Evolutionary conservation across 2,113 vertebrate species (phyloP), one percentile per base, ranked within the genome.

Genomic region (Cynopterus brachyotis): DNA sequence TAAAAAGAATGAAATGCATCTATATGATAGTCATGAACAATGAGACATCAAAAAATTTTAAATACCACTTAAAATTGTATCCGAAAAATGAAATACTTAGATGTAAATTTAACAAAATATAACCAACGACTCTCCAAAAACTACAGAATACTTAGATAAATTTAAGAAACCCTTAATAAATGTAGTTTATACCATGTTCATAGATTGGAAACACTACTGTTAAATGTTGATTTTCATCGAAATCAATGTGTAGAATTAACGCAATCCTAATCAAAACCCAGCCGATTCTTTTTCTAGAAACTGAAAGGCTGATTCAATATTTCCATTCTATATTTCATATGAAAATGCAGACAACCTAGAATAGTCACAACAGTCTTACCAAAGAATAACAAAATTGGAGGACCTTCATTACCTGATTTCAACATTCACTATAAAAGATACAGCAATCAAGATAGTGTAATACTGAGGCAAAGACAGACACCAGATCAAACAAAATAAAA

Each of bases 401-500:
- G 20, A 35, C 66, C 55, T 79, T 64, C 1, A 79, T 59, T 76
- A 89, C 4, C 35, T n/a, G 13, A 84, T 22, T 32, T 85, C 28
- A 81, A 86, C 19, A 64, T 70, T 92, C 60, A 76, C n/a, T 62
- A 64, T 11, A 72, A 55, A 94, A 93, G 45, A 90, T 16, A 55
- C 0, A 92, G 11, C 62, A 22, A 89, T 53, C 42, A 94, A 42
- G 53, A 64, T 24, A 53, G 3, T 55, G 42, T 79, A 62, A 69
- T 22, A 62, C 62, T 88, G 53, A 95, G 40, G 45, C 75, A 96
- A 94, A 94, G 53, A 90, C 0, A 28, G 16, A 86, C 13, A 69
- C 53, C 37, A 42, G n/a, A 75, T 78, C 83, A 72, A 80, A 81
- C n/a, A 80, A 84, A 90, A 94, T 69, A 32, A 96, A 96, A 91